These are phyloP conservation scores for Heliothis subflexa DNA, from an alignment of 1,140 invertebrate genomes.

Conservation along the genomic window DNA sequence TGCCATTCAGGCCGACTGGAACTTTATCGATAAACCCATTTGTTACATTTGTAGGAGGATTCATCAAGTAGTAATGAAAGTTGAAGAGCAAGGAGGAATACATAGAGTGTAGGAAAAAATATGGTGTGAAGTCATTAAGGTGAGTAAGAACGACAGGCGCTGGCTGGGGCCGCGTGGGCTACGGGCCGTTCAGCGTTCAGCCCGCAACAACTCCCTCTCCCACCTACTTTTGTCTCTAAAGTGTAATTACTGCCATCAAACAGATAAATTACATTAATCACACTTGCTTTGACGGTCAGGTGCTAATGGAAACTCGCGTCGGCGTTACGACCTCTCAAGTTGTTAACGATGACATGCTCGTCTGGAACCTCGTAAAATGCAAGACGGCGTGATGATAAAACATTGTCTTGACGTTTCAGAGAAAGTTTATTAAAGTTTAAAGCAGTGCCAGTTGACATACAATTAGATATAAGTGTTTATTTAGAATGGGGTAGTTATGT, in stretches of 20 bases:
- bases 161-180: conserved; percentile 11
- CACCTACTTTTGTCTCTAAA: conserved; percentile 60
- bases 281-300: conserved; percentile 73
- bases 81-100: background rate
- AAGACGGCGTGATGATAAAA: conserved; percentile 47
- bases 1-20: background rate
- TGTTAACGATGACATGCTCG: conserved; percentile 60
- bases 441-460: conserved; percentile 31
- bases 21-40: conserved; percentile 19
- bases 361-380: conserved; percentile 46
- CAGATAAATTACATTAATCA: conserved; percentile 82
- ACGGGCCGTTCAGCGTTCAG: conserved; percentile 52
- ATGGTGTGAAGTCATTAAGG: conserved; percentile 61
- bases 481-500: conserved; percentile 22
- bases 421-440: conserved; percentile 33
- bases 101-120: conserved; percentile 3
- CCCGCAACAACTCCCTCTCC: conserved; percentile 63
- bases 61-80: background rate
- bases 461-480: conserved; percentile 37
- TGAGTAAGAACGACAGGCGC: conserved; percentile 57
- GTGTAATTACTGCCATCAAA: conserved; percentile 71
- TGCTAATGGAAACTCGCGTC: conserved; percentile 73
- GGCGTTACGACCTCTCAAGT: conserved; percentile 66
- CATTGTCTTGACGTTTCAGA: conserved; percentile 10
- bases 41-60: background rate